Evolutionary conservation across 2,797 vertebrate species (phyloP).

Genomic region (Meda fulgida): DNA sequence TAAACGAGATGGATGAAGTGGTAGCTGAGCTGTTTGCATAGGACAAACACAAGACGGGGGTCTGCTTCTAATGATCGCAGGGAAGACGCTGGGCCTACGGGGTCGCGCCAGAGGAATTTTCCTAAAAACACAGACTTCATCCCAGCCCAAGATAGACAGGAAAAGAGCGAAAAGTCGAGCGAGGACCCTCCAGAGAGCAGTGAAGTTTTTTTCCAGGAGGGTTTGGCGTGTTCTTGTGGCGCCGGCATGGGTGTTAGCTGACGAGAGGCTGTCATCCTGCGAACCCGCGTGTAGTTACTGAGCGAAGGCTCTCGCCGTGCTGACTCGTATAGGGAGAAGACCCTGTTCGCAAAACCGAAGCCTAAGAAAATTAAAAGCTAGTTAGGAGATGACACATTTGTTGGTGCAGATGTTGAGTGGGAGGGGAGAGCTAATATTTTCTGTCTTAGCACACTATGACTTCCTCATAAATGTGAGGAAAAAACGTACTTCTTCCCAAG

Average conservation of each 20-base stretch:
- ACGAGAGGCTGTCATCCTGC: constrained; percentile 63
- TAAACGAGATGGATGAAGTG: constrained; percentile 76
- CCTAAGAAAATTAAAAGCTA: constrained; percentile 34
- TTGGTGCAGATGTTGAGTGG: constrained; percentile 19
- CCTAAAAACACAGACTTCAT: constrained; percentile 78
- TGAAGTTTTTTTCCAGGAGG: constrained; percentile 77
- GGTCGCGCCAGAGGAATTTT: constrained; percentile 73
- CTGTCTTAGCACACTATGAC: constrained; percentile 32
- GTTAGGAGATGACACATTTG: constrained; percentile 46
- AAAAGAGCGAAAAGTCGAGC: constrained; percentile 68
- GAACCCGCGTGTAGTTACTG: constrained; percentile 53
- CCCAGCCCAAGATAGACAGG: constrained; percentile 73
- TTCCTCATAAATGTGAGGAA: constrained; percentile 23
- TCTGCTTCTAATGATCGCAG: constrained; percentile 71
- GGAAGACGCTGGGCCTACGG: constrained; percentile 69
- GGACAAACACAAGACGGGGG: constrained; percentile 76
- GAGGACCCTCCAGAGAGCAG: constrained; percentile 77
- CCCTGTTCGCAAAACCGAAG: constrained; percentile 41
- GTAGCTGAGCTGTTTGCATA: constrained; percentile 75
- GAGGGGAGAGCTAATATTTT: constrained; percentile 31
- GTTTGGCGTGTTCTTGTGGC: constrained; percentile 73
- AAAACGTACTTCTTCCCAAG: not conserved
- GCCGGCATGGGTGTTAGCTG: constrained; percentile 68
- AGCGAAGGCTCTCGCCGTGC: constrained; percentile 37
- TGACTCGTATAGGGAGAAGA: constrained; percentile 46